phyloP scores from a whole-genome alignment of 2,113 vertebrate genomes.

The Pantherophis guttatus region DNA sequence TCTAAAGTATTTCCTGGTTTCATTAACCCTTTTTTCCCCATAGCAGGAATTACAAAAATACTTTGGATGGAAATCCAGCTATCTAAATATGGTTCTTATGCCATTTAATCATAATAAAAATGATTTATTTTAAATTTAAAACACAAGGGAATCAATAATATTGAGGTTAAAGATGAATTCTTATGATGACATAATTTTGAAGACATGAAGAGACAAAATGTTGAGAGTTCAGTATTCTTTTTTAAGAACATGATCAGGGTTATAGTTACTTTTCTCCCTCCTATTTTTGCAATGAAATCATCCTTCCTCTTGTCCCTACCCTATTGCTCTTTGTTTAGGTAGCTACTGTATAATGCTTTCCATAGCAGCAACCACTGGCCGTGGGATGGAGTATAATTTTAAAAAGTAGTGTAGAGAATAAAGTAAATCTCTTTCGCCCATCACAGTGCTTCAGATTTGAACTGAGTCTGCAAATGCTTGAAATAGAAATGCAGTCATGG shows the following conservation, averaged over 20 bases:
- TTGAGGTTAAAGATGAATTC: not conserved
- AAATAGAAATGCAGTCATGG: not conserved
- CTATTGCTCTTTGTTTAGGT: not conserved
- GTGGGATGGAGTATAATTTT: not conserved
- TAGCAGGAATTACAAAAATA: not conserved
- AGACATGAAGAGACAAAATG: not conserved
- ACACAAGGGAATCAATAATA: not conserved
- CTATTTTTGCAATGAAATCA: not conserved
- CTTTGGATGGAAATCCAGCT: not conserved
- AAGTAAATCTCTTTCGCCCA: not conserved
- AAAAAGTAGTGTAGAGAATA: not conserved
- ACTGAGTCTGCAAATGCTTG: not conserved
- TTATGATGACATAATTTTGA: not conserved
- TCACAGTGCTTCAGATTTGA: not conserved
- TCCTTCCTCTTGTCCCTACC: not conserved
- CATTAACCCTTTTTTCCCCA: not conserved
- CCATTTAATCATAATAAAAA: not conserved
- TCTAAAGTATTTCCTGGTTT: not conserved
- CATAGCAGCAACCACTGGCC: not conserved
- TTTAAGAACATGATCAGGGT: not conserved
- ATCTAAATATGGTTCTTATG: not conserved
- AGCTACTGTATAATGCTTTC: not conserved
- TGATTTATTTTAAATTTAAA: not conserved
- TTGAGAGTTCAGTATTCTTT: not conserved
- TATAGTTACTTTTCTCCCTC: not conserved